These are phyloP conservation scores for Saguinus oedipus DNA, from an alignment of 2,797 vertebrate genomes.

Conservation along the genomic window DNA sequence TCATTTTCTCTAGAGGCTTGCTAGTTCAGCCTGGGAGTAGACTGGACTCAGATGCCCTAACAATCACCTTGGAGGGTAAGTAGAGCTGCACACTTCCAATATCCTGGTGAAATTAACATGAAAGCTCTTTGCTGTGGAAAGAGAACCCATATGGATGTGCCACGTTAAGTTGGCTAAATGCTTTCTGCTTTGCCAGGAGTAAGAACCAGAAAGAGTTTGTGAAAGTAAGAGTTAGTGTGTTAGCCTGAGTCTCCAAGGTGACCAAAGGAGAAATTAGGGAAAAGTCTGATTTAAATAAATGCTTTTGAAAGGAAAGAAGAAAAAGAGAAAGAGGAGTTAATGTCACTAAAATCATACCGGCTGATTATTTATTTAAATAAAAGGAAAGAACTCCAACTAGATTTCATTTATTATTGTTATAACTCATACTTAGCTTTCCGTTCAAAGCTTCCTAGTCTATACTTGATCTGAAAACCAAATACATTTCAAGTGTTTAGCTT, in stretches of 20 bases:
- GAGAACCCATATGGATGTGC: neutral
- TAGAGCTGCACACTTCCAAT: neutral
- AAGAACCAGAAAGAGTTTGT: neutral
- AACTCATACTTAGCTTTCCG: conserved; percentile 23
- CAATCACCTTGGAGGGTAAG: neutral
- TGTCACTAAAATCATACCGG: neutral
- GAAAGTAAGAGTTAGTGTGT: neutral
- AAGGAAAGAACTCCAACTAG: neutral
- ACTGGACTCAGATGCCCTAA: neutral
- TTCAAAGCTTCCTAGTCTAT: neutral
- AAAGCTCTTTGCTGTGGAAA: neutral
- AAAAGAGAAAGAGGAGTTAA: neutral
- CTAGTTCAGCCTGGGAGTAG: neutral
- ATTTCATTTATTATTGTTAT: conserved; percentile 11
- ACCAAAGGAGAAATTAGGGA: conserved; percentile 9
- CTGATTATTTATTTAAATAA: conserved; percentile 32
- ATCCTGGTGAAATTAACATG: neutral
- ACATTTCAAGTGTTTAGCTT: neutral
- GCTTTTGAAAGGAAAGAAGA: conserved; percentile 43
- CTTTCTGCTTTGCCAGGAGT: neutral
- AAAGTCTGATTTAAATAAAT: conserved; percentile 2
- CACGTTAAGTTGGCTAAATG: neutral
- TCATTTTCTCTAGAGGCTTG: neutral
- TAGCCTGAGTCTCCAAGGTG: conserved; percentile 32
- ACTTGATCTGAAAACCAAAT: conserved; percentile 50